These are phyloP conservation scores for Brachypodius melanocephalos DNA, from an alignment of 2,113 vertebrate genomes.

Conservation along the genomic window DNA sequence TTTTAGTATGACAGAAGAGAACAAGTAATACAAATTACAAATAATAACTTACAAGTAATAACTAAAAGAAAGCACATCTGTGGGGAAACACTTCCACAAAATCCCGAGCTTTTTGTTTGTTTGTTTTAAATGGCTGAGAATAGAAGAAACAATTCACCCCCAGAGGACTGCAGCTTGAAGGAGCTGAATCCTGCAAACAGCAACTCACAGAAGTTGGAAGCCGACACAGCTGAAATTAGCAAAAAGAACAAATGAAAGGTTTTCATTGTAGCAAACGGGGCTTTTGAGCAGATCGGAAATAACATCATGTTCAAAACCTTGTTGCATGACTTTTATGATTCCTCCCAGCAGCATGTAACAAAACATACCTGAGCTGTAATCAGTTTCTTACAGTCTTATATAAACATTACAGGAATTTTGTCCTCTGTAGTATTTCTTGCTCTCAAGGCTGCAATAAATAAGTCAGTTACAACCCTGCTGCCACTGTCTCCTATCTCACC, in stretches of 20 bases:
- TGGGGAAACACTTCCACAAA: not conserved
- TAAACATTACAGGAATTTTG: conserved; percentile 28
- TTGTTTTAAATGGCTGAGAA: not conserved
- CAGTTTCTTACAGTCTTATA: conserved; percentile 21
- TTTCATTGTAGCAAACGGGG: not conserved
- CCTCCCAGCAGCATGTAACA: not conserved
- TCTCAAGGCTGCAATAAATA: conserved; percentile 42
- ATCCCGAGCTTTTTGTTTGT: not conserved
- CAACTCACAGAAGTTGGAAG: not conserved
- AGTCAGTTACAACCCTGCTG: not conserved
- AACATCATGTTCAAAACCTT: not conserved
- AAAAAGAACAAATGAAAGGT: not conserved
- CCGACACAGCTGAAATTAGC: not conserved
- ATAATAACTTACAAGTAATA: not conserved
- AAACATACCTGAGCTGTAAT: conserved; percentile 19
- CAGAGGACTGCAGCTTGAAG: not conserved
- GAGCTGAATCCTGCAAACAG: not conserved
- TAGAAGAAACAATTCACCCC: not conserved
- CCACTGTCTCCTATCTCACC: not conserved
- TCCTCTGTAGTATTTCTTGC: conserved; percentile 9
- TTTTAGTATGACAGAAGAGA: not conserved
- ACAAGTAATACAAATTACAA: not conserved
- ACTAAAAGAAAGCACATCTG: not conserved
- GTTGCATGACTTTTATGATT: not conserved
- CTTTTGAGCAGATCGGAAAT: not conserved